A percentile compares a stretch with the other conserved stretches of the same genome.
These are phyloP conservation scores for Lypha dubia DNA, from an alignment of 2,888 invertebrate genomes.

Conservation along the genomic window DNA sequence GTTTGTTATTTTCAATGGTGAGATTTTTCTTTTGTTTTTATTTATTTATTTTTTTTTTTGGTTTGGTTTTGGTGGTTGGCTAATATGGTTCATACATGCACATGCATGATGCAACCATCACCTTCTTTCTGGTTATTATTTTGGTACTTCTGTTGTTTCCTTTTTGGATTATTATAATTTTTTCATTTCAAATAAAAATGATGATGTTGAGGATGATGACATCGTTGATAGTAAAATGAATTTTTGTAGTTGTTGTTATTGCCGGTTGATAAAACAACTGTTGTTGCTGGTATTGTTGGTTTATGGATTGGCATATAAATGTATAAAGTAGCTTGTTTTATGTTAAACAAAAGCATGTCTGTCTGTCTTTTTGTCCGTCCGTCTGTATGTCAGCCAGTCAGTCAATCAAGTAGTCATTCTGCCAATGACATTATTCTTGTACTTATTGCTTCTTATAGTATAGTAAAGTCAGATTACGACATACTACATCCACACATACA, in stretches of 20 bases:
- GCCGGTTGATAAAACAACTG: slow-evolving; percentile 35
- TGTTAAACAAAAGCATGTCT: slow-evolving; percentile 61
- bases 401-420: slow-evolving; percentile 55
- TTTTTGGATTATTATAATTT: background rate
- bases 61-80: slow-evolving; percentile 4
- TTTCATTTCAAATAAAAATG: slow-evolving; percentile 10
- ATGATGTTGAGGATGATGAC: slow-evolving; percentile 47
- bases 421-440: slow-evolving; percentile 60
- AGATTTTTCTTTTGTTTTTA: slow-evolving; percentile 25
- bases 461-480: slow-evolving; percentile 1
- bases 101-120: slow-evolving; percentile 28
- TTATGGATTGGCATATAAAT: background rate
- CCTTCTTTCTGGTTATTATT: slow-evolving; percentile 27
- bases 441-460: slow-evolving; percentile 12
- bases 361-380: slow-evolving; percentile 46
- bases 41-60: background rate
- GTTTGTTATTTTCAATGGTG: slow-evolving; percentile 25
- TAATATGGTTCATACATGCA: slow-evolving; percentile 48
- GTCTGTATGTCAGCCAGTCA: slow-evolving; percentile 29
- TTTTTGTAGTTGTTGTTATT: slow-evolving; percentile 44
- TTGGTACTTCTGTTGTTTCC: background rate
- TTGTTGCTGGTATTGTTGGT: slow-evolving; percentile 7
- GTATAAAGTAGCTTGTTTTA: slow-evolving; percentile 59
- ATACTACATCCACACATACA: background rate
- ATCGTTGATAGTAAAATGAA: slow-evolving; percentile 45